Base-by-base conservation (phyloP, 2,113 vertebrate genomes). In the Leptocoma aspasia region DNA sequence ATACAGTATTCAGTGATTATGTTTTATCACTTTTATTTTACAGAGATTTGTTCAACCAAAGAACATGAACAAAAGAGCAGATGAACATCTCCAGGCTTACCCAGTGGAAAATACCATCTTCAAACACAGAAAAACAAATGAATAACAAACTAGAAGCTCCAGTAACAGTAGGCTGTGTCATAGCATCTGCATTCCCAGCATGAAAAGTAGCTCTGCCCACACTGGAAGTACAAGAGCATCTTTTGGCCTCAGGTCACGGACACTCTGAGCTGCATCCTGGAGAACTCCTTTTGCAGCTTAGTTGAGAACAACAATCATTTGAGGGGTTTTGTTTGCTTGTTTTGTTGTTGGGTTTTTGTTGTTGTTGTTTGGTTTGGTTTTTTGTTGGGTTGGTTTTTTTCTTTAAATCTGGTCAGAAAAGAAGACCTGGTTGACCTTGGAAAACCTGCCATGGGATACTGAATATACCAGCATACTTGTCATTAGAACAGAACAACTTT, bases 141-240 rank as follows among this genome's bases (percentile, higher is more conserved):
- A 90, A 92, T 81, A 81, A 88, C 66, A 92, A 94, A 81, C 68
- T 82, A 82, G 72, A 59, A 89, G 49, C 70, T 89, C 52, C 28
- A 63, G 12, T 70, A 81, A 81, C 88, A 84, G 80, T 42, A 77
- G 80, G 68, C 47, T 97, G 93, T 91, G 95, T 95, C 95, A 95
- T 88, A 82, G 59, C 82, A 94, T 90, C 85, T 88, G 75, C 75
- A 95, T 93, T 73, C 82, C 71, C 92, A 93, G 79, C 60, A 95
- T 81, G 87, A 93, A 93, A 93, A 94, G 42, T 77, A 90, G 66
- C 31, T 93, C 75, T 82, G 45, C 71, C 86, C 68, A 52, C 75
- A 64, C 56, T 59, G 56, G 63, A 82, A 82, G 47, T 76, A 61
- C 60, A 70, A 57, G 35, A 83, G 52, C 79, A 94, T 91, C 78